Base-by-base conservation (phyloP, 2,113 vertebrate genomes). In the Porphyrio hochstetteri region DNA sequence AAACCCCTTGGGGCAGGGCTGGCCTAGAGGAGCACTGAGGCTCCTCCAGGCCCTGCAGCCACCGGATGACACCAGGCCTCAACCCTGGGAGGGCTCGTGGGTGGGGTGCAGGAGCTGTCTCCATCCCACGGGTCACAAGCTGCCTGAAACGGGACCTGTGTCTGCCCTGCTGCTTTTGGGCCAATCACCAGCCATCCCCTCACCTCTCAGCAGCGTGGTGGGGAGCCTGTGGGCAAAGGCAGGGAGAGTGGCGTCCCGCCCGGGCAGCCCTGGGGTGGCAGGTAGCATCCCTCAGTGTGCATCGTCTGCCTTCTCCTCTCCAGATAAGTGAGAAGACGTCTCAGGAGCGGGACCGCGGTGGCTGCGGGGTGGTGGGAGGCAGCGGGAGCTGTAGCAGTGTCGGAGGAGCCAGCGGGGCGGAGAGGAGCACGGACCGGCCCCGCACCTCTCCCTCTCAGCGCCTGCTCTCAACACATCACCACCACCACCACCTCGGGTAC, bases 371-470 rank as follows among this genome's bases (percentile, higher is more conserved):
- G 44, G 98, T 98, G 87, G 98, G 98, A 46, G 96, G 98, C 6
- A 75, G 96, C 10, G 98, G 96, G 98, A 98, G 79, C 98, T 98
- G 98, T 63, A 97, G 97, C 96, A 97, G 97, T 4, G 93, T 98
- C 0, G 98, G 97, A 13, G 98, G 92, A 86, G 81, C 96, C 11
- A 97, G 97, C 0, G 97, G 97, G 1, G 96, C 97, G 14, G 99
- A 99, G 18, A 96, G 98, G 42, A 99, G 98, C 18, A 56, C 98
- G 2, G 99, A 99, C 89, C 98, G 99, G 72, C 99, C 99, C 5
- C 99, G 99, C 79, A 99, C 99, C n/a, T 99, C 99, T 0, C 99
- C 99, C 10, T 99, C 99, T 7, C 99, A 99, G 97, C 99, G 99
- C 92, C 98, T 99, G 96, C 99, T 99, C 98, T 98, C 99, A 8